These are phyloP conservation scores for Brachypalpus laphriformis DNA, from an alignment of 2,888 invertebrate genomes.

Conservation along the genomic window DNA sequence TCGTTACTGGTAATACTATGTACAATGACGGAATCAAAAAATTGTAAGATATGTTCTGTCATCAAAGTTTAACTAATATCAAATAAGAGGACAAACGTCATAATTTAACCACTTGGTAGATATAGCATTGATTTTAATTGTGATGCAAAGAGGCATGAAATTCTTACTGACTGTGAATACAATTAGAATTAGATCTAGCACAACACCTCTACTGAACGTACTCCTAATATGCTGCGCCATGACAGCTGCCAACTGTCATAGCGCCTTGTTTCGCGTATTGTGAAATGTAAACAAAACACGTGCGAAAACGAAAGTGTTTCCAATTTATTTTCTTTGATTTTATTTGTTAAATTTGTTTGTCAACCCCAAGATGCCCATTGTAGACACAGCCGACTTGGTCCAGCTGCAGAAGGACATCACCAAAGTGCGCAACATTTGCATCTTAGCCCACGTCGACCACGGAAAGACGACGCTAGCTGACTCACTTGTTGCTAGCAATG, in stretches of 20 bases:
- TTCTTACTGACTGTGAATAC: too few species aligned
- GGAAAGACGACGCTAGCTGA: conserved; percentile 99
- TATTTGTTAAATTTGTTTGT: conserved; percentile 19
- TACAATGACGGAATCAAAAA: too few species aligned
- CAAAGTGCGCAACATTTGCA: conserved; percentile 95
- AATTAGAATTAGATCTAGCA: not conserved
- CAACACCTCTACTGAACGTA: not conserved
- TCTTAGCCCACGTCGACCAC: conserved; percentile 99
- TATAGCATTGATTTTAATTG: too few species aligned
- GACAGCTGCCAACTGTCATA: conserved; percentile 29
- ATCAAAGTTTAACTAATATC: too few species aligned
- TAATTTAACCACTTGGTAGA: too few species aligned
- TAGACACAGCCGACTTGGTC: conserved; percentile 77
- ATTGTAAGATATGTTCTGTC: too few species aligned
- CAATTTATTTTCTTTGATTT: not conserved
- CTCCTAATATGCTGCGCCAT: not conserved
- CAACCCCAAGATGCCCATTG: conserved; percentile 78
- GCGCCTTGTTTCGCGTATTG: conserved; percentile 42
- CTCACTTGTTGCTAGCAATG: conserved; percentile 96
- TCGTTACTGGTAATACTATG: too few species aligned
- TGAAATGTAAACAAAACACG: conserved; percentile 75
- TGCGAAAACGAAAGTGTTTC: conserved; percentile 46
- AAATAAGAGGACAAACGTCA: too few species aligned
- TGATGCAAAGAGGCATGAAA: too few species aligned
- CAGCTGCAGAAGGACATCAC: conserved; percentile 88